Conservation (phyloP, 2,888 invertebrate genomes). For the Dorcus hopei region DNA sequence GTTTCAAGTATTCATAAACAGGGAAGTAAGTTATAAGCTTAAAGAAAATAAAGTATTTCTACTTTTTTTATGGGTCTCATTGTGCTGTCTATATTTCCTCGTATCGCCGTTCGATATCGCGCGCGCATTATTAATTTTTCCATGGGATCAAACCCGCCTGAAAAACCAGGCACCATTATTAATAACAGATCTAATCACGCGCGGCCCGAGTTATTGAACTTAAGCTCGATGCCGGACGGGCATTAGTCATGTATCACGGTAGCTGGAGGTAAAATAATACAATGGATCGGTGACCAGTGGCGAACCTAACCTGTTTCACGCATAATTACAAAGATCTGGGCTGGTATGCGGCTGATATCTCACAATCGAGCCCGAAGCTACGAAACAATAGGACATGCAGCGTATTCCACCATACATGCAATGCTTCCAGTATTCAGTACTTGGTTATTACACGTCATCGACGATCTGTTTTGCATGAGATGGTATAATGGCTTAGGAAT, state of each 20-base stretch:
- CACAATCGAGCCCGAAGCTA: conserved; percentile 20
- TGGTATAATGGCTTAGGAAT: too few species aligned
- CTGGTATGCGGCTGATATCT: conserved; percentile 25
- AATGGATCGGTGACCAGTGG: conserved; percentile 26
- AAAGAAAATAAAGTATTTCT: background rate
- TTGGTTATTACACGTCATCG: conserved; percentile 11
- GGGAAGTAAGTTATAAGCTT: background rate
- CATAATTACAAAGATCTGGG: conserved; percentile 24
- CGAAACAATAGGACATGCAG: conserved; percentile 24
- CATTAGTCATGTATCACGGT: conserved; percentile 14
- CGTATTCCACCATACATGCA: conserved; percentile 4
- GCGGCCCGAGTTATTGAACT: conserved; percentile 14
- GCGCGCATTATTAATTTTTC: conserved; percentile 14
- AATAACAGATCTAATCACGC: conserved; percentile 16
- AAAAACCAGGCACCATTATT: conserved; percentile 16
- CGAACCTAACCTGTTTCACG: conserved; percentile 26
- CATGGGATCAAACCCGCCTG: conserved; percentile 5
- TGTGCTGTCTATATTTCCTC: background rate
- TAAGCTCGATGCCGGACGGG: conserved; percentile 8
- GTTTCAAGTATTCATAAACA: background rate
- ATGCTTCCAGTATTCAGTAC: conserved; percentile 12
- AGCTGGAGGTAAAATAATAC: conserved; percentile 25
- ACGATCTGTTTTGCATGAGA: too few species aligned
- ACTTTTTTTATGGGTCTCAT: conserved; percentile 8
- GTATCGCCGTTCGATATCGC: conserved; percentile 8